These are phyloP conservation scores for Erythrolamprus reginae DNA, from an alignment of 2,113 vertebrate genomes.

Conservation along the genomic window DNA sequence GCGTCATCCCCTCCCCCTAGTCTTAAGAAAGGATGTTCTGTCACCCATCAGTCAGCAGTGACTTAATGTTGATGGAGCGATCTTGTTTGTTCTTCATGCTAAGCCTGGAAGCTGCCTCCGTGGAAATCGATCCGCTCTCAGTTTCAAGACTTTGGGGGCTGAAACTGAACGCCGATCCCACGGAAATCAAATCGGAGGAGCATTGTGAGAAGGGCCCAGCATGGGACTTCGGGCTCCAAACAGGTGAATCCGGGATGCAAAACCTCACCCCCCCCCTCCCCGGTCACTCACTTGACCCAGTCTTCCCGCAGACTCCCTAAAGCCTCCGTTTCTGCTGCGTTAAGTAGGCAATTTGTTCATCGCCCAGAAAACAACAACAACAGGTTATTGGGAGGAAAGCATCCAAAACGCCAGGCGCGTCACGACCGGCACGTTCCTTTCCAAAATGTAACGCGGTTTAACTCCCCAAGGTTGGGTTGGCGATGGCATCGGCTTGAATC, in stretches of 20 bases:
- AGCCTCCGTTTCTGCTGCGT: neutral
- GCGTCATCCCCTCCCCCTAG: conserved; percentile 34
- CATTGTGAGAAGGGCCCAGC: neutral
- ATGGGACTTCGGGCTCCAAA: neutral
- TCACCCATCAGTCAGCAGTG: conserved; percentile 56
- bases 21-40: conserved; percentile 49
- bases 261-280: neutral
- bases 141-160: neutral
- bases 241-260: neutral
- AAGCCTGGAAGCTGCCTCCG: neutral
- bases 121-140: neutral
- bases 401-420: neutral
- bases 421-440: too few species aligned
- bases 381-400: conserved; percentile 53
- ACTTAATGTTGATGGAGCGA: conserved; percentile 53
- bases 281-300: neutral
- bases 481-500: conserved; percentile 62
- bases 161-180: neutral
- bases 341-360: neutral
- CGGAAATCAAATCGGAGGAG: too few species aligned
- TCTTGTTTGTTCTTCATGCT: neutral
- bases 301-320: too few species aligned
- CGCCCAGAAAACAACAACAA: neutral
- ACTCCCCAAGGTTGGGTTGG: conserved; percentile 26
- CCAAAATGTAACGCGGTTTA: neutral